phyloP scores from a whole-genome alignment of 2,113 vertebrate genomes.

The Ursus arctos region DNA sequence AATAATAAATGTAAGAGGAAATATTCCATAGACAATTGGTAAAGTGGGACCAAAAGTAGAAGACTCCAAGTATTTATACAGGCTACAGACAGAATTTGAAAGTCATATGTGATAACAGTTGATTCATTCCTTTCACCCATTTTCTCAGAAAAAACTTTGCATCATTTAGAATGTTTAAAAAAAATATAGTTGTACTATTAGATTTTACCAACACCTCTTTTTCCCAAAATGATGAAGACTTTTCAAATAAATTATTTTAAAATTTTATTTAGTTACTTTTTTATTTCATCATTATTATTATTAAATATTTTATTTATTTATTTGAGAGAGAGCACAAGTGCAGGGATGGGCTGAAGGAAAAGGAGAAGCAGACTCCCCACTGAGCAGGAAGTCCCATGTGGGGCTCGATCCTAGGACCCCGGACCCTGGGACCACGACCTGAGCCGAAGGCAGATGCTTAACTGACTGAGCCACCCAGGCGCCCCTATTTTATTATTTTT shows the following conservation, averaged over 20 bases:
- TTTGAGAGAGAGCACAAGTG: neutral
- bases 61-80: neutral
- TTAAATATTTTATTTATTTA: neutral
- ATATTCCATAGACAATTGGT: neutral
- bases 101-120: neutral
- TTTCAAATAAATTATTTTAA: neutral
- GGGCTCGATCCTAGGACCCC: neutral
- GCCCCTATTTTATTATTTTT: neutral
- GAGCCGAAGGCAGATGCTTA: neutral
- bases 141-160: slow-evolving; percentile 22
- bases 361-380: neutral
- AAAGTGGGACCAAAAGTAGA: neutral
- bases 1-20: neutral
- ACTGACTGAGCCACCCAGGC: neutral
- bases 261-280: neutral
- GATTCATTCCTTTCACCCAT: neutral
- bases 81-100: neutral
- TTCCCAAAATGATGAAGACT: neutral
- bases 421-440: neutral
- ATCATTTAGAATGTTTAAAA: neutral
- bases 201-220: neutral
- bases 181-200: neutral
- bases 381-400: neutral
- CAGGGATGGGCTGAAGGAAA: neutral
- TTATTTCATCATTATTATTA: neutral